Conservation (phyloP, 2,113 vertebrate species). For the Chloebia gouldiae region DNA sequence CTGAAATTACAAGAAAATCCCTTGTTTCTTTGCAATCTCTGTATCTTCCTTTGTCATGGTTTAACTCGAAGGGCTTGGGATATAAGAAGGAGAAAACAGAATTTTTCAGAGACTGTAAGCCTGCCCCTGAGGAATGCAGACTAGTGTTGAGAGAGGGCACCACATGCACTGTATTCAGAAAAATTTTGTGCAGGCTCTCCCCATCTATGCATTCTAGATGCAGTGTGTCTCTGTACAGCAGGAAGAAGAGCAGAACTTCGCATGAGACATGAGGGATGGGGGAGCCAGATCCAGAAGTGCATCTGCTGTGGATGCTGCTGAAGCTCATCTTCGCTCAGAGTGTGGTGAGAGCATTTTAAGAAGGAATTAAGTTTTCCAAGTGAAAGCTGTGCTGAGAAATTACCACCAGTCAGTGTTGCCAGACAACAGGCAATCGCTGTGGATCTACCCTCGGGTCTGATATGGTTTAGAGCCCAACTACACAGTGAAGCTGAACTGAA, state of each 20-base stretch:
- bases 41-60: neutral
- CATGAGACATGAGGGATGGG: neutral
- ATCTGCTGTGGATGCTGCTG: slow-evolving; percentile 14
- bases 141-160: neutral
- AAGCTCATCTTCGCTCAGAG: neutral
- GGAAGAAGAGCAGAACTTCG: slow-evolving; percentile 5
- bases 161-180: neutral
- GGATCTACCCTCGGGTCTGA: neutral
- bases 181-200: neutral
- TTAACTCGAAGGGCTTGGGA: neutral
- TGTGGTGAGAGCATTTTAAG: neutral
- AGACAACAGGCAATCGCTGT: neutral
- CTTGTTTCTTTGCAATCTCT: slow-evolving; percentile 23
- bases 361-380: slow-evolving; percentile 34
- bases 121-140: neutral
- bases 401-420: neutral
- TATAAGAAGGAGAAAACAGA: neutral
- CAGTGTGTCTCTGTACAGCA: neutral
- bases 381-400: slow-evolving; percentile 33
- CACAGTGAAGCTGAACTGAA: neutral
- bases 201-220: neutral
- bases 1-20: slow-evolving; percentile 43
- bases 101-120: neutral
- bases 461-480: neutral
- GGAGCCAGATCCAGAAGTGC: neutral